These are phyloP conservation scores for Podiceps cristatus DNA, from an alignment of 2,113 vertebrate genomes.

Conservation along the genomic window DNA sequence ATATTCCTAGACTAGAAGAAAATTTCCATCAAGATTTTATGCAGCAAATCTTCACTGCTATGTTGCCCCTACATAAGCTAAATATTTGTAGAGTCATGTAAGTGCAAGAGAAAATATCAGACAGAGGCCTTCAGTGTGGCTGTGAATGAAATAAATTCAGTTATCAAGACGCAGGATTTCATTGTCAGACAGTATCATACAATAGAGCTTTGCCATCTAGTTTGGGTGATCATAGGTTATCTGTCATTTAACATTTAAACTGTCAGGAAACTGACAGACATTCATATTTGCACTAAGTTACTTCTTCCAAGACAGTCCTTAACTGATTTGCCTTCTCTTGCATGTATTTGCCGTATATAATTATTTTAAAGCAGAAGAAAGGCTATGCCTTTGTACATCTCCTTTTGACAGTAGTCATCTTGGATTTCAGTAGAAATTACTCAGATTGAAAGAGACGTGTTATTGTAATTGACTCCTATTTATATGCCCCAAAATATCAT, in stretches of 20 bases:
- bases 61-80: not conserved
- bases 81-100: not conserved
- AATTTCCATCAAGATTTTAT: not conserved
- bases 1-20: not conserved
- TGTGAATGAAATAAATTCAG: not conserved
- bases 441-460: slow-evolving; percentile 47
- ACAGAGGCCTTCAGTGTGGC: not conserved
- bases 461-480: slow-evolving; percentile 53
- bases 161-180: not conserved
- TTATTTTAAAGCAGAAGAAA: slow-evolving; percentile 31
- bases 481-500: slow-evolving; percentile 57
- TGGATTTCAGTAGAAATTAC: slow-evolving; percentile 45
- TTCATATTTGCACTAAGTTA: not conserved
- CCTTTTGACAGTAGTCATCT: slow-evolving; percentile 7
- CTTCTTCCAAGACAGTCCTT: not conserved
- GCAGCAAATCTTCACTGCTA: not conserved
- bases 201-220: not conserved
- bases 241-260: not conserved
- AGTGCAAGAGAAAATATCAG: not conserved
- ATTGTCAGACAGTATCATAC: not conserved
- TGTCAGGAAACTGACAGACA: not conserved
- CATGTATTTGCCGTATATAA: not conserved
- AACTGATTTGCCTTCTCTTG: not conserved
- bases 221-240: not conserved
- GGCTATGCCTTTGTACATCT: not conserved